Base-by-base conservation (phyloP, 2,888 invertebrate species). In the Teleogryllus oceanicus region DNA sequence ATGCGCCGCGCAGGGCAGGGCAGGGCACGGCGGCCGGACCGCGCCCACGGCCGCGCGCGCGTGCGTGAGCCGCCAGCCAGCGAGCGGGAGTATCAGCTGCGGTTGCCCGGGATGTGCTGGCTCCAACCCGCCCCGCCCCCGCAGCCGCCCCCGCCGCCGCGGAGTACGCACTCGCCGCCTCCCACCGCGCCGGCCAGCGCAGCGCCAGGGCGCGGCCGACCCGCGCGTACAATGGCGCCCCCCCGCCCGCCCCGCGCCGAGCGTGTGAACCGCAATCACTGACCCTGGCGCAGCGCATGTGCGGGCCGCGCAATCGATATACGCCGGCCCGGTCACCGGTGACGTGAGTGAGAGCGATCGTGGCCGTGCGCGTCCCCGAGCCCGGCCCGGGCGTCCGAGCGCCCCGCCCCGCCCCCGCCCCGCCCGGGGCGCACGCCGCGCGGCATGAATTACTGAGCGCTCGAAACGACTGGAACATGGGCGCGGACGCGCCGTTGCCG, bases 131-230 rank as follows among this genome's bases (percentile, higher is more conserved):
- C 24, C 24, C 24, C 24, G 24, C 24, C 24, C 24, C 24, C 24
- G 3, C 21, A 21, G 24, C 24, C 24, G 8, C 37, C 37, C 1
- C 37, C 16, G n/a, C n/a, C n/a, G n/a, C n/a, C n/a, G n/a, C n/a
- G 62, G 62, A 62, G 62, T 62, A 62, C 62, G 62, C 62, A 62
- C 62, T 62, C 62, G 62, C 62, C n/a, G 62, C n/a, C 62, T 62
- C 62, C 62, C 62, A 11, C 62, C 62, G 16, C 62, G 62, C 62
- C 13, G 12, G 13, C 62, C 62, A 62, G 62, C 62, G 16, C 62
- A 4, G 13, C 62, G 62, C 62, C n/a, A 62, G 16, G 62, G 62
- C 62, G 16, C 13, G 62, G 62, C 62, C n/a, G 16, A 2, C n/a
- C 62, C 62, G 62, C 62, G 16, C n/a, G 62, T n/a, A 62, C 62